Evolutionary conservation across 2,888 invertebrate genomes (phyloP).

Genomic region (Drosophila borealis): DNA sequence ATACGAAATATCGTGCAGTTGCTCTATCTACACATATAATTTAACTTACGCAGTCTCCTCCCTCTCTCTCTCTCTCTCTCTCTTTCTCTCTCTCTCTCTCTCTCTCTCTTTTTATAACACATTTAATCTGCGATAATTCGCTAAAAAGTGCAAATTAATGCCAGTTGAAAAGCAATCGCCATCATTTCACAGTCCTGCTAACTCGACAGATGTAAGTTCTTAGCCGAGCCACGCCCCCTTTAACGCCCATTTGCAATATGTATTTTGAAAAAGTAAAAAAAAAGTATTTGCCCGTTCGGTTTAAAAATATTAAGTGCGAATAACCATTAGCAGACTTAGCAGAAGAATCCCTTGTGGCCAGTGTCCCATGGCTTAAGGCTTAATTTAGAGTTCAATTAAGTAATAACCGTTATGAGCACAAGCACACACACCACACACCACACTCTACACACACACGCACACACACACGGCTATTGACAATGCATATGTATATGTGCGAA

Average conservation of each 20-base stretch:
- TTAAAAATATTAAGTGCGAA: conserved; percentile 49
- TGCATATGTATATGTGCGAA: conserved; percentile 16
- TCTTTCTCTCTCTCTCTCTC: conserved; percentile 13
- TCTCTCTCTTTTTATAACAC: conserved; percentile 12
- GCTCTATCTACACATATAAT: not conserved
- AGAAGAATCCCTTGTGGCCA: conserved; percentile 27
- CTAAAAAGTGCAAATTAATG: conserved; percentile 77
- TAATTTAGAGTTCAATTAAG: conserved; percentile 70
- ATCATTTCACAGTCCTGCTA: conserved; percentile 78
- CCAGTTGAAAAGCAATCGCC: conserved; percentile 79
- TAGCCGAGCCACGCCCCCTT: conserved; percentile 15
- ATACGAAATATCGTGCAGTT: not conserved
- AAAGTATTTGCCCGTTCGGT: conserved; percentile 6
- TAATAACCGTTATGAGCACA: conserved; percentile 58
- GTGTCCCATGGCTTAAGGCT: conserved; percentile 36
- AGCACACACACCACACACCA: conserved; percentile 17
- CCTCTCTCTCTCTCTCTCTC: conserved; percentile 8
- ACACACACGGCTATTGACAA: conserved; percentile 14
- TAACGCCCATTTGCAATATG: not conserved
- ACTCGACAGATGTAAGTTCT: conserved; percentile 82
- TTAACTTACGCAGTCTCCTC: conserved; percentile 27
- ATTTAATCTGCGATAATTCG: not conserved
- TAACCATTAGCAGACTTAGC: conserved; percentile 45
- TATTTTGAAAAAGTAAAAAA: too few species aligned
- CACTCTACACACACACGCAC: conserved; percentile 5